Conservation (phyloP, 35 echinoderm and acorn worm species). For the Apostichopus japonicus region DNA sequence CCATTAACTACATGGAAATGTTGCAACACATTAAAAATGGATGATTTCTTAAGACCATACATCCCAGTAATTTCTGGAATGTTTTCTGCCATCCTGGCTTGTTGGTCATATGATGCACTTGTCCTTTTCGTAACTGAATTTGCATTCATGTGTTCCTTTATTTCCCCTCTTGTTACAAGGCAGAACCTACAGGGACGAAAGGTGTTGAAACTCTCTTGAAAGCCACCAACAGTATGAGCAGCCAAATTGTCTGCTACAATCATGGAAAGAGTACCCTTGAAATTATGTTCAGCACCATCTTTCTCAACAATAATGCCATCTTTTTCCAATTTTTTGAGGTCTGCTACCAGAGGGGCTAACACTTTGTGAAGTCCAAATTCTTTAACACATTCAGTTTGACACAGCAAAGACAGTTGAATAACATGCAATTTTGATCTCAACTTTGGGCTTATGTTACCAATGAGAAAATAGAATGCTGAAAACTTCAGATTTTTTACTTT, state of each 20-base stretch:
- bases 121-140: too few relatives aligned
- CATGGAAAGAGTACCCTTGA: constrained; percentile 32
- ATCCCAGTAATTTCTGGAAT: too few relatives aligned
- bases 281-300: constrained; percentile 40
- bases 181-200: too few relatives aligned
- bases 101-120: too few relatives aligned
- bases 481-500: constrained; percentile 65
- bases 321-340: constrained; percentile 43
- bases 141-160: too few relatives aligned
- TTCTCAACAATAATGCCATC: constrained; percentile 35
- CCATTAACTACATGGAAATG: constrained; percentile 64
- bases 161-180: too few relatives aligned
- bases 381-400: constrained; percentile 28
- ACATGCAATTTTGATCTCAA: constrained; percentile 45
- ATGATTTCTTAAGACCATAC: too few relatives aligned
- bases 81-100: too few relatives aligned
- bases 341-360: constrained; percentile 47
- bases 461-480: constrained; percentile 48
- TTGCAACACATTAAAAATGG: constrained; percentile 23
- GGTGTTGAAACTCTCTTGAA: too few relatives aligned
- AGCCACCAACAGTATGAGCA: too few relatives aligned
- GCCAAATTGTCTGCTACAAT: constrained; percentile 54
- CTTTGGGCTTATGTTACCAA: constrained; percentile 29
- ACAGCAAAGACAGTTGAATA: constrained; percentile 46
- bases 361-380: constrained; percentile 2